Evolutionary conservation across 1,140 invertebrate genomes (phyloP).

Genomic region (Nebria ingens): DNA sequence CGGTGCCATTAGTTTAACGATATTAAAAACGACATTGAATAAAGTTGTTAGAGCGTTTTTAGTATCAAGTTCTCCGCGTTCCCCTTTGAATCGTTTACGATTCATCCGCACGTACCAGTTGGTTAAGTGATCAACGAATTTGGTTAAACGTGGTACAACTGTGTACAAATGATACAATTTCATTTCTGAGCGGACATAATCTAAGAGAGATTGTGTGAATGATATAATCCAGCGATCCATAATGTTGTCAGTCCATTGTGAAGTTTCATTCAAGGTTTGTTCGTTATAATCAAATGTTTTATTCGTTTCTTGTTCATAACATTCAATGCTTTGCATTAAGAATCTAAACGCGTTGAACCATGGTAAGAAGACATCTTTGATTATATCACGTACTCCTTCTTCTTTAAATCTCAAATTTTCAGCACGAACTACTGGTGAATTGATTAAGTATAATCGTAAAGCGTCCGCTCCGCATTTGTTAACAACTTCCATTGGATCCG

Average conservation of each 20-base stretch:
- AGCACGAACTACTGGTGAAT: constrained; percentile 94
- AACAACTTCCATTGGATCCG: constrained; percentile 88
- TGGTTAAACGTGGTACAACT: constrained; percentile 85
- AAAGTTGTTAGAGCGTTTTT: constrained; percentile 77
- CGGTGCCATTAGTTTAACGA: constrained; percentile 89
- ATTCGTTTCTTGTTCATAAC: constrained; percentile 62
- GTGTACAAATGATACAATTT: constrained; percentile 88
- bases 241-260: constrained; percentile 52
- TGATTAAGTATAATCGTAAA: constrained; percentile 90
- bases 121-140: constrained; percentile 95
- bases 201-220: constrained; percentile 85
- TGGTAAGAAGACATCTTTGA: constrained; percentile 96
- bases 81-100: constrained; percentile 83
- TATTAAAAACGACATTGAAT: constrained; percentile 77
- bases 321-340: constrained; percentile 84
- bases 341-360: constrained; percentile 99
- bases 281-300: constrained; percentile 53
- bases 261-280: constrained; percentile 36
- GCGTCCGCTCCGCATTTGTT: constrained; percentile 96
- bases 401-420: constrained; percentile 96
- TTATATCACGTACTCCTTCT: constrained; percentile 85
- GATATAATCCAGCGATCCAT: constrained; percentile 98
- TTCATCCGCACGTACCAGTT: constrained; percentile 99
- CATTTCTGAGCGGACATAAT: constrained; percentile 91
- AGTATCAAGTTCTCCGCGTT: constrained; percentile 68